phyloP scores from a whole-genome alignment of 2,113 vertebrate species.

The Colistium nudipinnis region DNA sequence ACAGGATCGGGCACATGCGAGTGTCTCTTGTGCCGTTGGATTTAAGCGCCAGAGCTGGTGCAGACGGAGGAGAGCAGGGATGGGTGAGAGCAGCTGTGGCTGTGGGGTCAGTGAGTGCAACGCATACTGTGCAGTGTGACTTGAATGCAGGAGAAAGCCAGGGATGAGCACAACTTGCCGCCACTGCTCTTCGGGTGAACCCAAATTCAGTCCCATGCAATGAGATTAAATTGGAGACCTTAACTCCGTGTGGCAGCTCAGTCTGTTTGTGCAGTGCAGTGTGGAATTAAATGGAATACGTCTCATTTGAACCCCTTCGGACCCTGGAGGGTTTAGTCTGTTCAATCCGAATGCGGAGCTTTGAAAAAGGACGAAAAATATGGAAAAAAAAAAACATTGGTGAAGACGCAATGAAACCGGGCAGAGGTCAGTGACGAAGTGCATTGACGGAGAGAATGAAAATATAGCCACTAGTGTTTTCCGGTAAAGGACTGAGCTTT shows the following conservation, averaged over 20 bases:
- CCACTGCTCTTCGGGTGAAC: conserved; percentile 48
- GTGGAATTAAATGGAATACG: conserved; percentile 13
- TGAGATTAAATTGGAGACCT: conserved; percentile 33
- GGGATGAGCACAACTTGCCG: conserved; percentile 33
- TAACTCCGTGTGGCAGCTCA: neutral
- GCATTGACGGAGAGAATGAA: conserved; percentile 8
- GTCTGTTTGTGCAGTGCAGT: conserved; percentile 1
- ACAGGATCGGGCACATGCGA: conserved; percentile 19
- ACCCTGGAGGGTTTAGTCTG: conserved; percentile 12
- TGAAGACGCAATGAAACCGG: neutral
- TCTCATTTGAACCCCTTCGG: conserved; percentile 11
- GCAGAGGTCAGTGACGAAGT: neutral
- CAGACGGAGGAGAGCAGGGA: conserved; percentile 42
- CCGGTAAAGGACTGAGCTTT: conserved; percentile 15
- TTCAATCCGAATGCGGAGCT: conserved; percentile 11
- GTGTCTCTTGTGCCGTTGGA: conserved; percentile 25
- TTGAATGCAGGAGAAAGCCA: conserved; percentile 53
- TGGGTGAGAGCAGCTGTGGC: conserved; percentile 65
- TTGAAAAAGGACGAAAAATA: neutral
- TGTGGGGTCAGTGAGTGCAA: conserved; percentile 72
- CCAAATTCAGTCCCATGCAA: conserved; percentile 33
- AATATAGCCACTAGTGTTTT: conserved; percentile 18
- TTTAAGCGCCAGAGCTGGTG: conserved; percentile 26
- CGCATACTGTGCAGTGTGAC: conserved; percentile 57
- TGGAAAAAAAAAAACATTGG: neutral